These are phyloP conservation scores for Orthosia cruda DNA, from an alignment of 2,888 invertebrate genomes.

Conservation along the genomic window DNA sequence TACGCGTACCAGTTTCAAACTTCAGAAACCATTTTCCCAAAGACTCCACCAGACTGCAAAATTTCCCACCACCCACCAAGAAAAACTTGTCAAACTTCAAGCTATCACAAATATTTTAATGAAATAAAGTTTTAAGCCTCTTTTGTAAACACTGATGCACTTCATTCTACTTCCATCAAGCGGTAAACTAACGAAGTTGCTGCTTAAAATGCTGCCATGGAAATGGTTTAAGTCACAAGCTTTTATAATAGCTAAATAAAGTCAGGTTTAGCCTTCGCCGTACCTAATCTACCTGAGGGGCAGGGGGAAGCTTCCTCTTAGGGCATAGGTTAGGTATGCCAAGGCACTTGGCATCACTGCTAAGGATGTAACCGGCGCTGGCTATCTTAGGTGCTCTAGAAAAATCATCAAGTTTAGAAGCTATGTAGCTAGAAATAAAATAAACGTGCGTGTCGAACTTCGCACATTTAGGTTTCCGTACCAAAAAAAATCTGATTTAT, in stretches of 20 bases:
- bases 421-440: too few species aligned
- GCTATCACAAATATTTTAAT: slow-evolving; percentile 67
- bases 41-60: slow-evolving; percentile 27
- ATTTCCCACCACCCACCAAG: slow-evolving; percentile 17
- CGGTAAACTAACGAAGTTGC: slow-evolving; percentile 64
- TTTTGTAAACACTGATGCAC: slow-evolving; percentile 69
- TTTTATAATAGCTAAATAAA: neutral
- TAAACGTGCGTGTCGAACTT: too few species aligned
- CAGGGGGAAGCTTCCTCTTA: too few species aligned
- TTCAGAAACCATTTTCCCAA: slow-evolving; percentile 24
- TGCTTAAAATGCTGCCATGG: slow-evolving; percentile 50
- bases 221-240: slow-evolving; percentile 43
- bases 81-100: slow-evolving; percentile 56
- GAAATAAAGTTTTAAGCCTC: slow-evolving; percentile 72
- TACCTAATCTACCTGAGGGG: too few species aligned
- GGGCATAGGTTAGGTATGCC: too few species aligned
- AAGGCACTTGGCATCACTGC: too few species aligned
- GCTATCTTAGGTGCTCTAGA: too few species aligned
- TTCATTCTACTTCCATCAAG: slow-evolving; percentile 65
- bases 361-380: too few species aligned
- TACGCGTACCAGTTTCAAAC: neutral
- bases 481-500: too few species aligned
- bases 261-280: too few species aligned
- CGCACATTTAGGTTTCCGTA: too few species aligned
- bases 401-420: too few species aligned